Evolutionary conservation across 2,113 vertebrate species (phyloP).

Genomic region (Hassar affinis): DNA sequence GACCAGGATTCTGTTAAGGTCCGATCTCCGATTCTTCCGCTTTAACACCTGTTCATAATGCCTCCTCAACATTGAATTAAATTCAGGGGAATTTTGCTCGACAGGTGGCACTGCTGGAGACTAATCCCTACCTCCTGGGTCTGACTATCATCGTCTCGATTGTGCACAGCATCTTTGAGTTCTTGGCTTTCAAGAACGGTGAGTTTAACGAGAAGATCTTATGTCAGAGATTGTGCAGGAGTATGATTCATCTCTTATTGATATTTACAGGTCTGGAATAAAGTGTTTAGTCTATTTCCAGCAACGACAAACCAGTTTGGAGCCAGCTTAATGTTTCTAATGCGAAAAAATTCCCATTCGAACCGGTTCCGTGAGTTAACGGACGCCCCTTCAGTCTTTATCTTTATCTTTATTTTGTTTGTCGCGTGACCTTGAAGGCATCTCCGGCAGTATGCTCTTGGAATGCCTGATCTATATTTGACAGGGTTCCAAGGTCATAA

Average conservation of each 20-base stretch:
- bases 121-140: slow-evolving; percentile 90
- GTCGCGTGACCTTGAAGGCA: not conserved
- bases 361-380: not conserved
- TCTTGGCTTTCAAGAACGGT: slow-evolving; percentile 96
- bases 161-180: slow-evolving; percentile 94
- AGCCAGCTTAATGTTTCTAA: not conserved
- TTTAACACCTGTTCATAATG: not conserved
- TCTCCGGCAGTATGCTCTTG: not conserved
- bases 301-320: not conserved
- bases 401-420: not conserved
- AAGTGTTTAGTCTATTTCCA: no score
- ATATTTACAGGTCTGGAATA: no score
- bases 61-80: not conserved
- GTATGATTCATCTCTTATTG: no score
- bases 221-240: not conserved
- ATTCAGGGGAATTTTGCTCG: slow-evolving; percentile 28
- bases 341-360: no score
- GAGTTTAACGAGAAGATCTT: slow-evolving; percentile 27
- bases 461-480: not conserved
- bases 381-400: not conserved
- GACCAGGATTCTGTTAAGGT: slow-evolving; percentile 97
- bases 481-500: not conserved
- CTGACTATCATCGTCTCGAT: slow-evolving; percentile 92
- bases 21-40: not conserved
- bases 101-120: slow-evolving; percentile 90